Evolutionary conservation across 2,113 vertebrate genomes (phyloP).

Genomic region (Sitta europaea): DNA sequence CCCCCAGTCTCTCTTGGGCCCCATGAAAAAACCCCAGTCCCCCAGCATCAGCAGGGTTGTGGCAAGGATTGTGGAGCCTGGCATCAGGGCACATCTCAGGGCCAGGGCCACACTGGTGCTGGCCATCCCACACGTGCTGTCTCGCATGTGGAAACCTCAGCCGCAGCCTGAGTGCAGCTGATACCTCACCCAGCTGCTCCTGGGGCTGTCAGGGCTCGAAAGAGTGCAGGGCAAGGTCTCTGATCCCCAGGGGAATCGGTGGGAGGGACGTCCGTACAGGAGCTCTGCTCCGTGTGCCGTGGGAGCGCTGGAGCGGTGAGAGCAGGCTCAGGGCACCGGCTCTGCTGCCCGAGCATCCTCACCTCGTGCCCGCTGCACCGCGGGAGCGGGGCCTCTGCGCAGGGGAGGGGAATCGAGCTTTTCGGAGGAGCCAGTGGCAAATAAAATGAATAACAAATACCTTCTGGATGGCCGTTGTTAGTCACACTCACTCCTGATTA

Average conservation of each 20-base stretch:
- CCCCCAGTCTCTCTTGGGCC: fast-evolving
- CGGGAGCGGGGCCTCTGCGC: background rate
- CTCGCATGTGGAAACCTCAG: background rate
- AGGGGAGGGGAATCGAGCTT: background rate
- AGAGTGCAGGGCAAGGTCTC: background rate
- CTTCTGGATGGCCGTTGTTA: conserved; percentile 69
- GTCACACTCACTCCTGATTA: conserved; percentile 74
- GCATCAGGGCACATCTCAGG: background rate
- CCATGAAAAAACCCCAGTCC: fast-evolving
- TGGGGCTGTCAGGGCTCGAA: background rate
- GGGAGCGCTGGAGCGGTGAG: background rate
- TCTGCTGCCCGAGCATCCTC: background rate
- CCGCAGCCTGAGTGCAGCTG: fast-evolving
- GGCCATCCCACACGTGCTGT: background rate
- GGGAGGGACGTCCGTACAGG: background rate
- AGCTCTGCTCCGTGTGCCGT: background rate
- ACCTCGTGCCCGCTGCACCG: background rate
- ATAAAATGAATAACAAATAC: conserved; percentile 55
- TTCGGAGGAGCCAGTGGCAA: background rate
- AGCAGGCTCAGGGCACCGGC: background rate
- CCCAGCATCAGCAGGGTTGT: background rate
- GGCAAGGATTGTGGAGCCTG: background rate
- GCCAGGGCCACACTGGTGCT: fast-evolving
- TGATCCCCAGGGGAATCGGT: background rate
- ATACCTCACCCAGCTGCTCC: background rate